phyloP scores from a whole-genome alignment of 2,797 vertebrate species.

The Taenioides sp. region DNA sequence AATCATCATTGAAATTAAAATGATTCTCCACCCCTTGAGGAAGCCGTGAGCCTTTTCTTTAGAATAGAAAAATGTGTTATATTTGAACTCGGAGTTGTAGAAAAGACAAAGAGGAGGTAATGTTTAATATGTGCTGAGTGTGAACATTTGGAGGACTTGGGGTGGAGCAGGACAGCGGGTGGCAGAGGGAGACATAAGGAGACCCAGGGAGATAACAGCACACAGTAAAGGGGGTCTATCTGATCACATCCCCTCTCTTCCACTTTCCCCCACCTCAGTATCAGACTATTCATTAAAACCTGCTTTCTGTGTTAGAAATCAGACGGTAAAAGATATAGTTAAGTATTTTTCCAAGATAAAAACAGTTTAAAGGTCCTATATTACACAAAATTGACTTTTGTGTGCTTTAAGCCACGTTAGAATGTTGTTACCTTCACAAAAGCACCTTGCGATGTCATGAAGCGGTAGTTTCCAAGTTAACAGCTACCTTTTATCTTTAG shows the following conservation, averaged over 20 bases:
- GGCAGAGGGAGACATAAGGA: background rate
- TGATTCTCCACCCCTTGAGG: background rate
- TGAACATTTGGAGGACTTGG: background rate
- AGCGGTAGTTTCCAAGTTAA: too few relatives aligned
- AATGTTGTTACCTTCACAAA: too few relatives aligned
- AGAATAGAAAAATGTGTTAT: background rate
- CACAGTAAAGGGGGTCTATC: conserved; percentile 28
- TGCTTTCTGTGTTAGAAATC: conserved; percentile 55
- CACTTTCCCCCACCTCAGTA: conserved; percentile 47
- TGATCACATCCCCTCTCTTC: conserved; percentile 39
- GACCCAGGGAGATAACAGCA: conserved; percentile 3
- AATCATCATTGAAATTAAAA: too few relatives aligned
- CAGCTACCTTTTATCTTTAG: too few relatives aligned
- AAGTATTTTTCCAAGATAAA: too few relatives aligned
- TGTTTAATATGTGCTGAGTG: background rate
- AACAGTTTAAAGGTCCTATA: too few relatives aligned
- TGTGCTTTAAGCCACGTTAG: too few relatives aligned
- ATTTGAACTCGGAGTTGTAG: background rate
- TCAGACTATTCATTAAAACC: conserved; percentile 66
- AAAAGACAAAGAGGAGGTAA: background rate
- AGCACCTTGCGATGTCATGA: too few relatives aligned
- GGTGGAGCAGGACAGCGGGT: background rate
- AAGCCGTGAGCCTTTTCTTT: background rate
- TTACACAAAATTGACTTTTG: too few relatives aligned
- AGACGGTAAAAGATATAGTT: conserved; percentile 42